Percentiles rank a stretch among this genome's conserved stretches.
phyloP scores from a whole-genome alignment of 2,888 invertebrate genomes.

The Congeria kusceri region DNA sequence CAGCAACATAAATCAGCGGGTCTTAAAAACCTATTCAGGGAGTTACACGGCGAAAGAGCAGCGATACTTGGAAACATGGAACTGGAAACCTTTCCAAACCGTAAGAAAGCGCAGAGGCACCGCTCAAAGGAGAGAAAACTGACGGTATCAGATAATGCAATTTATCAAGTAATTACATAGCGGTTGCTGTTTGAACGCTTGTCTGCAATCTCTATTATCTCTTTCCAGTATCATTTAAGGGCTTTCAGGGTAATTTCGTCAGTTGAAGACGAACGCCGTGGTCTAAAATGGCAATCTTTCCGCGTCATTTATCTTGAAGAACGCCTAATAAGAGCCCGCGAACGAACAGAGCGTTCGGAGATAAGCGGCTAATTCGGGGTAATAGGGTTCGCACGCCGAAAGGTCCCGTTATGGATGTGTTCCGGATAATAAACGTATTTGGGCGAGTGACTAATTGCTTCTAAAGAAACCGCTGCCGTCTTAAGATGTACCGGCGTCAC shows the following conservation, averaged over 20 bases:
- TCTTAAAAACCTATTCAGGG: slow-evolving; percentile 30
- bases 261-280: slow-evolving; percentile 50
- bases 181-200: slow-evolving; percentile 65
- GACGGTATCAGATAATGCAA: slow-evolving; percentile 56
- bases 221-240: slow-evolving; percentile 61
- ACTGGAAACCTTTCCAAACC: too few relatives aligned
- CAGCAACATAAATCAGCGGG: slow-evolving; percentile 56
- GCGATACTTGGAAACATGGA: too few relatives aligned
- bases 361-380: slow-evolving; percentile 60
- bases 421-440: not conserved
- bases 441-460: too few relatives aligned
- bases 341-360: slow-evolving; percentile 45
- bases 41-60: slow-evolving; percentile 5
- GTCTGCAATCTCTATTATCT: slow-evolving; percentile 62
- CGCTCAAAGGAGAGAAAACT: slow-evolving; percentile 13
- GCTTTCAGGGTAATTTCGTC: slow-evolving; percentile 65
- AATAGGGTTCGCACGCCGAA: slow-evolving; percentile 22
- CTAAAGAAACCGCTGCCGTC: too few relatives aligned
- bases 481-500: too few relatives aligned
- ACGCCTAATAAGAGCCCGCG: slow-evolving; percentile 50
- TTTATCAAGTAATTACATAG: slow-evolving; percentile 69
- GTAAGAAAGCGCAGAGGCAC: not conserved
- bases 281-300: slow-evolving; percentile 64
- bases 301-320: slow-evolving; percentile 65
- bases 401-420: slow-evolving; percentile 27